Base-by-base conservation (phyloP, 37 sponge, comb jelly and placozoan genomes). In the Ephydatia muelleri region DNA sequence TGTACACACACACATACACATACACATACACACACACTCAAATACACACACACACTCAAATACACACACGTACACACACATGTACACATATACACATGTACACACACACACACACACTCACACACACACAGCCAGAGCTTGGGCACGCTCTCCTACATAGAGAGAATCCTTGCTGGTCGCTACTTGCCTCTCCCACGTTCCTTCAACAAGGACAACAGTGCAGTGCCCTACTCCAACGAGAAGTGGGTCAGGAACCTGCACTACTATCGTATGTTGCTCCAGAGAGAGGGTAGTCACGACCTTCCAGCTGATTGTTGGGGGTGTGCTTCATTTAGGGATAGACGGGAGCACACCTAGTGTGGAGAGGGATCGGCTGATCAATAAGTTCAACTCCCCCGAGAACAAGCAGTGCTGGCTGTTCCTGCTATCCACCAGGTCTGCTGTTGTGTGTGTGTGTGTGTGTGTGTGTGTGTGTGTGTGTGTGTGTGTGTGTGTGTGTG, bases 391-490 rank as follows among this genome's bases (percentile, higher is more conserved):
- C 74, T 85, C 91, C 0, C 47, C 90, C 13, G 36, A 14, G 25
- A 88, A 91, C 65, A 65, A 34, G 0, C 72, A 82, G 23, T 71
- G 75, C 64, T 90, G 89, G 86, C 72, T 94, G 5, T 95, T 97
- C 77, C 83, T 94, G 34, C 77, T 97, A 28, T 97, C 96, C 25
- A 93, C 94, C 37, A 93, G 86, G 98, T 95, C 65, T 39, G 82
- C 35, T 71, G 34, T 70, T 21, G 21, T 12, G 32, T 19, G 34
- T 79, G 11, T 28, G 11, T 68, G 70, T 13, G n/a, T 33, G 71
- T 22, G 14, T 72, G 8, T 70, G 28, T n/a, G 26, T 33, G 30
- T 12, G 19, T 78, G 32, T 26, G 25, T 48, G 57, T n/a, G 31
- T 48, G 5, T 73, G 83, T 72, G 40, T 72, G 13, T 39, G 36